A percentile compares a stretch with the other conserved stretches of the same genome.
Evolutionary conservation across 2,113 vertebrate genomes (phyloP).

Genomic region (Solea senegalensis): DNA sequence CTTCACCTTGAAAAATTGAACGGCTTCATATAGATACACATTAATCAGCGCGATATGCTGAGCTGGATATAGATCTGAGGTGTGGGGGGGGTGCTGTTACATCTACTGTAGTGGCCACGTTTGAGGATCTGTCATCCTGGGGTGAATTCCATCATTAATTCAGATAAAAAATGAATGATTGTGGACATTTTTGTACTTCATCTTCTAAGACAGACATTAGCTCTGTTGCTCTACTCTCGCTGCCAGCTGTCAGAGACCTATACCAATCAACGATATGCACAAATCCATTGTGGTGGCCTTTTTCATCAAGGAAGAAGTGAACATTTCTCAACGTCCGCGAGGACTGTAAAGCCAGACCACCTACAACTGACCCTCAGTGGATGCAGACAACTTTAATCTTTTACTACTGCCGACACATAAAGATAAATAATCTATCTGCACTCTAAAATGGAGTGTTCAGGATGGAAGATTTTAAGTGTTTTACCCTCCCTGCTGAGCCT

Average conservation of each 20-base stretch:
- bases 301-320: slow-evolving; percentile 13
- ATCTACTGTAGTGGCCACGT: too few relatives aligned
- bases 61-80: neutral
- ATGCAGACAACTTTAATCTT: slow-evolving; percentile 69
- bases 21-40: neutral
- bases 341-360: slow-evolving; percentile 60
- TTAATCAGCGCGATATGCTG: neutral
- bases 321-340: slow-evolving; percentile 39
- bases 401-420: slow-evolving; percentile 66
- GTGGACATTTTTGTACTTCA: too few relatives aligned
- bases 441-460: slow-evolving; percentile 55
- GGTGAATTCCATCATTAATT: too few relatives aligned
- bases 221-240: slow-evolving; percentile 4
- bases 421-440: slow-evolving; percentile 68
- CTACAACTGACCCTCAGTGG: slow-evolving; percentile 47
- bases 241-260: neutral
- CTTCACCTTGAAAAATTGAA: slow-evolving; percentile 9
- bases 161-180: too few relatives aligned
- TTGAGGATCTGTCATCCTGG: too few relatives aligned
- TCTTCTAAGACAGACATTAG: neutral
- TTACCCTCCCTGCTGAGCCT: slow-evolving; percentile 41
- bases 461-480: slow-evolving; percentile 69
- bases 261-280: slow-evolving; percentile 40
- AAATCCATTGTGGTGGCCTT: slow-evolving; percentile 17
- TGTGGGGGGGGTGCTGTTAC: too few relatives aligned